A percentile compares a stretch with the other conserved stretches of the same genome.
Evolutionary conservation across 1,140 invertebrate species (phyloP).

Genomic region (Magallana angulata): DNA sequence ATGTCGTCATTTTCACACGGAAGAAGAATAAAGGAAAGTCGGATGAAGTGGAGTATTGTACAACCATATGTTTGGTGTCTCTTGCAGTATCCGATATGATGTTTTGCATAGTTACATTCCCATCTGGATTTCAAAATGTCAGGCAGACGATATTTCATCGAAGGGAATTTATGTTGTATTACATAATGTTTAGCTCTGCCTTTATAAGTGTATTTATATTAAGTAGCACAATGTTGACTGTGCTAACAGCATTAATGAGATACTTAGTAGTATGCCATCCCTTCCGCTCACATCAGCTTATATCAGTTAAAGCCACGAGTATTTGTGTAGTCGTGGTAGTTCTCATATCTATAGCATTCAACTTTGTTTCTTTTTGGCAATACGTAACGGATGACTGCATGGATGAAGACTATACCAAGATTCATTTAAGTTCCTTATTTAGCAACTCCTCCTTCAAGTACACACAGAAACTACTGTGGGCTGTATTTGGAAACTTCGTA

Average conservation of each 20-base stretch:
- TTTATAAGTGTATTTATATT: slow-evolving; percentile 74
- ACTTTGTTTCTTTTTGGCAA: slow-evolving; percentile 67
- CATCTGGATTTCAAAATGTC: slow-evolving; percentile 62
- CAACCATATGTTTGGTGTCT: slow-evolving; percentile 69
- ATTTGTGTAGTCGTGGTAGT: slow-evolving; percentile 60
- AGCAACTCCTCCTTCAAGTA: slow-evolving; percentile 61
- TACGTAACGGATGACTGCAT: slow-evolving; percentile 54
- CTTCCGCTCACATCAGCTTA: slow-evolving; percentile 67
- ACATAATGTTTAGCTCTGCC: slow-evolving; percentile 66
- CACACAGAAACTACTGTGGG: slow-evolving; percentile 70
- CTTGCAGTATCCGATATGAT: slow-evolving; percentile 70
- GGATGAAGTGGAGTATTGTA: slow-evolving; percentile 66
- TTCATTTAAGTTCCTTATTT: slow-evolving; percentile 45
- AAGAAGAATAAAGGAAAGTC: slow-evolving; percentile 65
- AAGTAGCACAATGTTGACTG: slow-evolving; percentile 71
- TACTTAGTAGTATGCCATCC: slow-evolving; percentile 74
- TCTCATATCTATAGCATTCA: slow-evolving; percentile 66
- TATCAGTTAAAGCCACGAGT: slow-evolving; percentile 63
- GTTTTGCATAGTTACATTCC: slow-evolving; percentile 70
- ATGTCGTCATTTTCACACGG: slow-evolving; percentile 68
- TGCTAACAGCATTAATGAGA: slow-evolving; percentile 70
- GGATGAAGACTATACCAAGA: neutral
- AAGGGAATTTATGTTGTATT: slow-evolving; percentile 67
- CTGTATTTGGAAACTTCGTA: slow-evolving; percentile 72
- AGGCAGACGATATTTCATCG: slow-evolving; percentile 45